Evolutionary conservation across 2,888 invertebrate genomes (phyloP).

Genomic region (Pegoplata infirma): DNA sequence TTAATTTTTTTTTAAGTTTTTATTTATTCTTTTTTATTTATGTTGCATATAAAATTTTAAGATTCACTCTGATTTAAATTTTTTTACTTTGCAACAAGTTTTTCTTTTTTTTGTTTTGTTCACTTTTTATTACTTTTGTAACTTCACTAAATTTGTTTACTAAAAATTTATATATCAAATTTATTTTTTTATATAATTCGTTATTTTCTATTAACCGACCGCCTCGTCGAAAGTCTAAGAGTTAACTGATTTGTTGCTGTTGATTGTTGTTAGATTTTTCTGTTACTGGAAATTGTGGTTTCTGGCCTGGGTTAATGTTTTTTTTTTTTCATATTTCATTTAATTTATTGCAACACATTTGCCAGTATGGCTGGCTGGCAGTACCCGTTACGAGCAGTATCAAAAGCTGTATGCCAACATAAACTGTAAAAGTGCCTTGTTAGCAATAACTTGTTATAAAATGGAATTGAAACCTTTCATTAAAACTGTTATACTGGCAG

Average conservation of each 20-base stretch:
- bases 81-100: conserved; percentile 17
- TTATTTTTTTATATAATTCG: no score
- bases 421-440: neutral
- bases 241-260: conserved; percentile 60
- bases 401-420: neutral
- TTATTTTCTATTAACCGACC: conserved; percentile 19
- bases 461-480: conserved; percentile 25
- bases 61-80: neutral
- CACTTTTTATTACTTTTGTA: neutral
- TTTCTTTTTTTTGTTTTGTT: neutral
- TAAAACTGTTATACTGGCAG: conserved; percentile 56
- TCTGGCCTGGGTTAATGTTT: conserved; percentile 34
- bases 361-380: no score
- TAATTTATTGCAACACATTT: neutral
- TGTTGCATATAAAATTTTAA: no score
- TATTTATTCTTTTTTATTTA: neutral
- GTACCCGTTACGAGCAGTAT: no score
- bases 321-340: no score
- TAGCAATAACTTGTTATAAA: no score
- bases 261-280: conserved; percentile 36
- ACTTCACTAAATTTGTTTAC: neutral
- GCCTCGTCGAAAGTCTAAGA: conserved; percentile 45
- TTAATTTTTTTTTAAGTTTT: no score
- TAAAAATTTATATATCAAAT: no score
- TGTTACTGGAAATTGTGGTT: conserved; percentile 50